phyloP scores from a whole-genome alignment of 1,140 invertebrate genomes.

The Dysdera silvatica region DNA sequence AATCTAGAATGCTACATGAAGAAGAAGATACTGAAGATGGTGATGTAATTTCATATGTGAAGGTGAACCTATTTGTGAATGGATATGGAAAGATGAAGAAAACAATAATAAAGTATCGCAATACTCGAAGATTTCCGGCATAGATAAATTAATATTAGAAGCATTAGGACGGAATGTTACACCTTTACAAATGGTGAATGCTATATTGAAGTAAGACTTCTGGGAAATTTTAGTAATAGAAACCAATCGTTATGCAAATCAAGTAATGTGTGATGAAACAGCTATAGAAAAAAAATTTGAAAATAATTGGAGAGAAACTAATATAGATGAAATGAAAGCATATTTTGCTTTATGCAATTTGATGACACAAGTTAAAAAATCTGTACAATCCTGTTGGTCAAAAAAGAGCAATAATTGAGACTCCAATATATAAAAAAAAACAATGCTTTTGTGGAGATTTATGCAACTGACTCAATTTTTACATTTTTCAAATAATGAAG shows the following conservation, averaged over 20 bases:
- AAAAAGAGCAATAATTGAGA: neutral
- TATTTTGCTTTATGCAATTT: neutral
- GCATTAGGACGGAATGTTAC: neutral
- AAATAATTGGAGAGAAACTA: neutral
- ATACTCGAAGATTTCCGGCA: no score
- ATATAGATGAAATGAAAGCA: neutral
- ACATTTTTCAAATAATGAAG: neutral
- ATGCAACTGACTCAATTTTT: neutral
- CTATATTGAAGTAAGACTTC: neutral
- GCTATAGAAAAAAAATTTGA: neutral
- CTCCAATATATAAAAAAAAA: neutral
- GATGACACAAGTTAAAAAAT: neutral
- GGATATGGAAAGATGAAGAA: no score
- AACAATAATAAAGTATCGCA: no score
- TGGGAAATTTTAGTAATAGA: neutral
- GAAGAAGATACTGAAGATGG: no score
- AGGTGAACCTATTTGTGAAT: no score
- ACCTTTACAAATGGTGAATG: neutral
- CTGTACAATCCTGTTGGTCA: neutral
- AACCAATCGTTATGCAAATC: neutral
- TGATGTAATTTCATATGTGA: no score
- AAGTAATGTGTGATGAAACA: neutral
- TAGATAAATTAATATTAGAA: no score
- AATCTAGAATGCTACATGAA: no score
- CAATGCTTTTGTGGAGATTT: neutral